Percentiles rank a stretch among this genome's conserved stretches.
These are phyloP conservation scores for Ptilorrhoa leucosticta DNA, from an alignment of 2,113 vertebrate species.

Conservation along the genomic window DNA sequence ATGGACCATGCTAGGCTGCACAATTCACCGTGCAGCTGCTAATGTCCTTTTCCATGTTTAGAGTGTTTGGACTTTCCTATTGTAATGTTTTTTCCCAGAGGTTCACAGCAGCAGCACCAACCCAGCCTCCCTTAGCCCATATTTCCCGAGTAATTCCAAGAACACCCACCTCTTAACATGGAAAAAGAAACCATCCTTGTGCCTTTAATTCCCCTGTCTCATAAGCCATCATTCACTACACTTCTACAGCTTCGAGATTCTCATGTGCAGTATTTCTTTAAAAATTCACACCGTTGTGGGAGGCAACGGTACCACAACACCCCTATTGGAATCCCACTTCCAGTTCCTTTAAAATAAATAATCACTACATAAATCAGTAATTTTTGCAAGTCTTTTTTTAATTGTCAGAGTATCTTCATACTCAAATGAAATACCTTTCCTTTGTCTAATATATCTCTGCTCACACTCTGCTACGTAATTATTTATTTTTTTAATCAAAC, in stretches of 20 bases:
- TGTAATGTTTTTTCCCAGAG: background rate
- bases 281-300: background rate
- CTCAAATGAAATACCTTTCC: background rate
- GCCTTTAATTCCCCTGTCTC: background rate
- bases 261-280: background rate
- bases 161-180: background rate
- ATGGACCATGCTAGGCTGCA: background rate
- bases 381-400: conserved; percentile 28
- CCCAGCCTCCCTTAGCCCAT: background rate
- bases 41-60: background rate
- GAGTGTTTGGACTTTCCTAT: background rate
- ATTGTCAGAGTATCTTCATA: background rate
- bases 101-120: background rate
- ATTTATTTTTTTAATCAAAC: conserved; percentile 33
- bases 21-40: background rate
- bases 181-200: background rate
- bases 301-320: background rate
- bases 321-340: background rate
- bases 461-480: background rate
- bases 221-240: background rate
- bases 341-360: background rate
- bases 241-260: background rate
- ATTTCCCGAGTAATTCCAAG: background rate
- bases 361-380: background rate
- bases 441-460: background rate